Base-by-base conservation (phyloP, 64 coral and sea anemone genomes). In the Pocillopora damicornis region DNA sequence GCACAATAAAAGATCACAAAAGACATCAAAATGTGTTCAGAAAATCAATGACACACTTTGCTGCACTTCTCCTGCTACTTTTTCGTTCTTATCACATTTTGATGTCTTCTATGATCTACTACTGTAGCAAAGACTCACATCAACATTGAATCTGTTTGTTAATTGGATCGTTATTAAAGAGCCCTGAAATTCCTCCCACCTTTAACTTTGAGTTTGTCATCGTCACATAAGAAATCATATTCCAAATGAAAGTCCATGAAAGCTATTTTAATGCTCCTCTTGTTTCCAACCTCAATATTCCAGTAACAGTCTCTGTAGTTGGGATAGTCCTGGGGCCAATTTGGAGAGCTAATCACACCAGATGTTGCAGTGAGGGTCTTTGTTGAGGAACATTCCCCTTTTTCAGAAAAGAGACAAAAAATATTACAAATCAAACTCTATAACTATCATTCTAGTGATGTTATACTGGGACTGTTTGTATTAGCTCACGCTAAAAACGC, bases 161-260 rank as follows among this genome's bases (percentile, higher is more conserved):
- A 7, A 51, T 7, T 51, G 7, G 42, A 4, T 51, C 42, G 7
- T 51, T 7, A 51, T 4, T 51, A 51, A 51, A 51, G 42, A 51
- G 42, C 42, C 2, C 3, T 51, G 42, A 67, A 20, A 22, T 67
- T 11, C 11, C 10, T 18, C 34, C 36, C 30, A 92, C 94, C 94
- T 95, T 95, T 95, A 59, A 95, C 62, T 75, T 95, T 95, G 0
- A 95, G 35, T 92, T 95, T 95, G 34, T 86, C 67, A 80, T 92
- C 38, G 59, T 87, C 90, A 87, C 90, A 95, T 59, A 87, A 90
- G 79, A 22, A 11, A 37, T 95, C 87, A 68, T 76, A 45, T n/a
- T 75, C 62, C 37, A 92, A n/a, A 23, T 92, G 13, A 71, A 95
- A 92, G 79, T 95, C 90, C 94, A 95, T 95, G 35, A 92, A 45